Conservation (phyloP, 1,140 invertebrate genomes). For the Homalodisca vitripennis region DNA sequence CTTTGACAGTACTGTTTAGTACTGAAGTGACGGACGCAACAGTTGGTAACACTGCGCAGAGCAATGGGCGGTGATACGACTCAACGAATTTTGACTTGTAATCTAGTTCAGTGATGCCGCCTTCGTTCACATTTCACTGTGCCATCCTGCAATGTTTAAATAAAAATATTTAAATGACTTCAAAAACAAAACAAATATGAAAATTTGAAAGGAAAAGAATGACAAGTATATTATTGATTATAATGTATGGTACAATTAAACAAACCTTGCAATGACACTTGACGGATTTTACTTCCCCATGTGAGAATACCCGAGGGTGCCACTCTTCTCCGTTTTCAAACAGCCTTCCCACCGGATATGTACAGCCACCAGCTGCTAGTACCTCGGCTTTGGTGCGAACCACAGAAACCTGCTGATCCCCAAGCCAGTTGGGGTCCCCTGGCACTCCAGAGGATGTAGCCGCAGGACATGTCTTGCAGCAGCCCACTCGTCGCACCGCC, state of each 20-base stretch:
- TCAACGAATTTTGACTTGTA: neutral
- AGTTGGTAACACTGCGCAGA: neutral
- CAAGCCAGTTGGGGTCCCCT: conserved; percentile 31
- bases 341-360: conserved; percentile 64
- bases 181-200: no score
- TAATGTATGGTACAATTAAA: neutral
- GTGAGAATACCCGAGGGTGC: conserved; percentile 77
- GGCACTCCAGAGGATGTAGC: neutral
- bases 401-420: conserved; percentile 36
- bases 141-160: conserved; percentile 74
- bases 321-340: conserved; percentile 80
- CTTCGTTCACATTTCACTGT: conserved; percentile 74
- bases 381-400: conserved; percentile 59
- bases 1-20: neutral
- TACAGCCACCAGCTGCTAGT: conserved; percentile 72
- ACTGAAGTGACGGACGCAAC: neutral
- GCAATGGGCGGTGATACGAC: neutral
- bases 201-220: neutral
- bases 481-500: conserved; percentile 74
- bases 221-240: neutral
- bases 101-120: conserved; percentile 44
- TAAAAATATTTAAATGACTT: conserved; percentile 28
- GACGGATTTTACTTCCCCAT: conserved; percentile 83
- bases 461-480: conserved; percentile 72
- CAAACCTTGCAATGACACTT: conserved; percentile 85